A percentile compares a stretch with the other conserved stretches of the same genome.
Conservation (phyloP, 2,888 invertebrate species). For the Thera obeliscata region DNA sequence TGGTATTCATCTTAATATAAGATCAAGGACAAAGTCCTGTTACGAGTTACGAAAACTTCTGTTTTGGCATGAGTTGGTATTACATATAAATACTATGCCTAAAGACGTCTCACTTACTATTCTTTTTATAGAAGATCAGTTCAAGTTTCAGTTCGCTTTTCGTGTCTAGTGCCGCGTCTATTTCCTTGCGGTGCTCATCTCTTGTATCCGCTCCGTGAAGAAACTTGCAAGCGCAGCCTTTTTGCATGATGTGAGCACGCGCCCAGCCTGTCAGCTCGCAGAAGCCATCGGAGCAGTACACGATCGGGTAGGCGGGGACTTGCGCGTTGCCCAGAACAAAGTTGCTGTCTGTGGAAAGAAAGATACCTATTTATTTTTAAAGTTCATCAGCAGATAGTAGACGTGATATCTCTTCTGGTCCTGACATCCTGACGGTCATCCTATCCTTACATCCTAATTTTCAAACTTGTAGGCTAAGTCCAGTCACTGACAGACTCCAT, state of each 20-base stretch:
- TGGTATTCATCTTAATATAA: too few species aligned
- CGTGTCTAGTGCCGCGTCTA: slow-evolving; percentile 94
- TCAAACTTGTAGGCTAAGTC: too few species aligned
- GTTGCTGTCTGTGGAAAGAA: slow-evolving; percentile 91
- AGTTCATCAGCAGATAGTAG: too few species aligned
- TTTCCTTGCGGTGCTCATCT: slow-evolving; percentile 94
- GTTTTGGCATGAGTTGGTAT: not conserved
- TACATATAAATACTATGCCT: not conserved
- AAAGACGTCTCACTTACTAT: slow-evolving; percentile 86
- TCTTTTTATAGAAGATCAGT: slow-evolving; percentile 97
- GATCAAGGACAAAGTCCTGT: too few species aligned
- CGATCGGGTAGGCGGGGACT: slow-evolving; percentile 95
- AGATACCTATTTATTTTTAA: slow-evolving; percentile 1
- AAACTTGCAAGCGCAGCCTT: slow-evolving; percentile 97
- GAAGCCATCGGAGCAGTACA: slow-evolving; percentile 98
- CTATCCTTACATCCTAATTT: too few species aligned
- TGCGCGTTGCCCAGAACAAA: slow-evolving; percentile 98
- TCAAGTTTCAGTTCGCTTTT: slow-evolving; percentile 97
- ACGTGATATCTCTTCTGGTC: too few species aligned
- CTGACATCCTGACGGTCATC: too few species aligned
- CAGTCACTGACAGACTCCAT: too few species aligned
- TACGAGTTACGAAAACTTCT: too few species aligned
- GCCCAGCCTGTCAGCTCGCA: slow-evolving; percentile 97
- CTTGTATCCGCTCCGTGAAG: slow-evolving; percentile 95
- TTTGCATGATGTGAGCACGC: slow-evolving; percentile 98